Evolutionary conservation across 2,797 vertebrate species (phyloP).

Genomic region (Danio albolineatus): DNA sequence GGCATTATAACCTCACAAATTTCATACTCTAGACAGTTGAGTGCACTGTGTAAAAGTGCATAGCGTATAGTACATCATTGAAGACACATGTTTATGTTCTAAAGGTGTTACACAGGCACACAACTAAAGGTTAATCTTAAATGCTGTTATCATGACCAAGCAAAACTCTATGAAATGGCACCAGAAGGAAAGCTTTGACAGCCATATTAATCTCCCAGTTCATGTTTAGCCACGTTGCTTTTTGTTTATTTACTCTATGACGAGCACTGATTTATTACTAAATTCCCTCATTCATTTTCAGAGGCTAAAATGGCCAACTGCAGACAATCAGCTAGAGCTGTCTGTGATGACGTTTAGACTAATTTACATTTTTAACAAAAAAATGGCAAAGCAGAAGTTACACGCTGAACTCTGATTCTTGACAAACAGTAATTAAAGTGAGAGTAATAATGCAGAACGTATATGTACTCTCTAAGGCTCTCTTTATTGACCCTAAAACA

Average conservation of each 20-base stretch:
- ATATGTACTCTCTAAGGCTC: background rate
- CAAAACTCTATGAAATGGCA: background rate
- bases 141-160: slow-evolving; percentile 17
- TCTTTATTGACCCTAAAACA: background rate
- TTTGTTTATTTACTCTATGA: slow-evolving; percentile 13
- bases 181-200: slow-evolving; percentile 23
- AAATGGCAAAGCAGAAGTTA: background rate
- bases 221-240: slow-evolving; percentile 24
- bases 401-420: background rate
- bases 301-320: background rate
- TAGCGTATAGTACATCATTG: no score
- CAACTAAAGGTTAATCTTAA: slow-evolving; percentile 5
- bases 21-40: no score
- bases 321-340: background rate
- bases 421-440: background rate
- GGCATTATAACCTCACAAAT: no score
- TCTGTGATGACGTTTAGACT: background rate
- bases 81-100: background rate
- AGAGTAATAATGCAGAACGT: background rate
- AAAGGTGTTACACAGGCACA: background rate
- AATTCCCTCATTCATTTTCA: slow-evolving; percentile 18
- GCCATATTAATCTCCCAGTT: slow-evolving; percentile 35
- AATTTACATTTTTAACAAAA: background rate
- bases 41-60: no score
- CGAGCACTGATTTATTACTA: slow-evolving; percentile 22